These are phyloP conservation scores for Spodoptera litura DNA, from an alignment of 1,140 invertebrate genomes.

Conservation along the genomic window DNA sequence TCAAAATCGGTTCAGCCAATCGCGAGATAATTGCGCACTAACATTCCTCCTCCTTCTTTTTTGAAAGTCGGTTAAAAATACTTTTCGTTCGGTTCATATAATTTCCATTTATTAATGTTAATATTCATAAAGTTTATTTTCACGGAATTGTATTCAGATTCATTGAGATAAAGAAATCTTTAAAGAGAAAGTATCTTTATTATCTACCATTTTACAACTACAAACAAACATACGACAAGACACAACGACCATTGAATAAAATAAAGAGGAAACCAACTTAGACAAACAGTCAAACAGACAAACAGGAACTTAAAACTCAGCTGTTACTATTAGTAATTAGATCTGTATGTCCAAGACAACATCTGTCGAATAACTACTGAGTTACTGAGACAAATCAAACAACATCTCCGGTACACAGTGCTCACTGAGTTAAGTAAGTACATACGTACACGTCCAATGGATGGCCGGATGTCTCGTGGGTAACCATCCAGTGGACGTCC, in stretches of 20 bases:
- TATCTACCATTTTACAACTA: no score
- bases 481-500: neutral
- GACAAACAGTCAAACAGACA: neutral
- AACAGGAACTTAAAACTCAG: neutral
- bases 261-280: neutral
- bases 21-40: no score
- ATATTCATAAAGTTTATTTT: no score
- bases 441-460: neutral
- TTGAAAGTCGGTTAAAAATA: no score
- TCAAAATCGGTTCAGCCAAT: no score
- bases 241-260: neutral
- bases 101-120: no score
- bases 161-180: no score
- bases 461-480: neutral
- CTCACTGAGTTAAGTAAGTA: no score
- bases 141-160: no score
- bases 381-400: conserved; percentile 1
- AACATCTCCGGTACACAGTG: neutral
- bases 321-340: conserved; percentile 1
- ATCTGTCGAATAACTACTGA: neutral
- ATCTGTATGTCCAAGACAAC: conserved; percentile 5
- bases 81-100: no score
- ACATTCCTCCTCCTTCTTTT: no score
- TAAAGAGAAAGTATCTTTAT: no score
- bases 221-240: neutral